Evolutionary conservation across 2,888 invertebrate genomes (phyloP).

Genomic region (Lycia hirtaria): DNA sequence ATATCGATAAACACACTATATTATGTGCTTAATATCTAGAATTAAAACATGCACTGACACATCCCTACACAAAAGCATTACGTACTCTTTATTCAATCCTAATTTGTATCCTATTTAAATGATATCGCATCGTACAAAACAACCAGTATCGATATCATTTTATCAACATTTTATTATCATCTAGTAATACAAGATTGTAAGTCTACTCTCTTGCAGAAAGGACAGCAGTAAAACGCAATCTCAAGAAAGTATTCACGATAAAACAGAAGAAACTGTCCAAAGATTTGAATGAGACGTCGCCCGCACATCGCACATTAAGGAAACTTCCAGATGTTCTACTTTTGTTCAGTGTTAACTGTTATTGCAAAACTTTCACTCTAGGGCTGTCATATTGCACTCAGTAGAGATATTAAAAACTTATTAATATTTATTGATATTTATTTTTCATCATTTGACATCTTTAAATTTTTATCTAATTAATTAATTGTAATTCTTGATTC

Average conservation of each 20-base stretch:
- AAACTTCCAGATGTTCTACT: slow-evolving; percentile 55
- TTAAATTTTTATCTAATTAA: too few species aligned
- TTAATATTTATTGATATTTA: too few species aligned
- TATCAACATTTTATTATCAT: not conserved
- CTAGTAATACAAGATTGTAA: not conserved
- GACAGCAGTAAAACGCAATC: slow-evolving; percentile 34
- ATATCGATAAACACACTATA: too few species aligned
- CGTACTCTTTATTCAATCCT: too few species aligned
- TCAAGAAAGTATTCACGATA: slow-evolving; percentile 40
- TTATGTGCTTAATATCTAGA: too few species aligned
- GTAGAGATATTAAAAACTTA: too few species aligned
- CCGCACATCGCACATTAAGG: slow-evolving; percentile 52
- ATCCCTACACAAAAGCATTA: too few species aligned
- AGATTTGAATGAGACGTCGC: slow-evolving; percentile 56
- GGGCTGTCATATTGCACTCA: slow-evolving; percentile 44
- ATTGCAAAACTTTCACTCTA: slow-evolving; percentile 56
- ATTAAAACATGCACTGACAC: too few species aligned
- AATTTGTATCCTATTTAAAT: too few species aligned
- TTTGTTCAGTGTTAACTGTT: slow-evolving; percentile 63
- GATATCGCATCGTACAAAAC: not conserved
- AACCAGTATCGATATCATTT: not conserved
- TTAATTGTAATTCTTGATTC: too few species aligned
- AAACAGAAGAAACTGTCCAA: slow-evolving; percentile 48
- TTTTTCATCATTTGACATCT: not conserved
- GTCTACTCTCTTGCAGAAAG: slow-evolving; percentile 3